phyloP scores from a whole-genome alignment of 2,888 invertebrate genomes.

The Leptopilina drosophilae region DNA sequence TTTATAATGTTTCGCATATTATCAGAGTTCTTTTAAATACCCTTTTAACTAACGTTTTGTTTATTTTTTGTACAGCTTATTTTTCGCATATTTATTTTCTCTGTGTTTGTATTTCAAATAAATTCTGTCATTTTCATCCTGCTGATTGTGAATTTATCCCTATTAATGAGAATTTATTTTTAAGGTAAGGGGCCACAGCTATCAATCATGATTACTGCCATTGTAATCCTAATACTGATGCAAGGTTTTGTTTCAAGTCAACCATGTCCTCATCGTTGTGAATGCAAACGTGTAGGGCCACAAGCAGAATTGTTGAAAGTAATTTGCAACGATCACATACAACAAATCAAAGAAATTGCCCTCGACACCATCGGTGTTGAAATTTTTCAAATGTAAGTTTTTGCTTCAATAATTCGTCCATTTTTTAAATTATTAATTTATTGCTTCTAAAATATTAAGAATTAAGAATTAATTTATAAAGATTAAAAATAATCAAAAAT shows the following conservation, averaged over 20 bases:
- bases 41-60: no score
- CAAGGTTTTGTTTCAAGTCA: constrained; percentile 55
- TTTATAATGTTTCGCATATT: no score
- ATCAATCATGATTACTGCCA: constrained; percentile 57
- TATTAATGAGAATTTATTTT: background rate
- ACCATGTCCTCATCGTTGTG: constrained; percentile 80
- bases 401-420: constrained; percentile 3
- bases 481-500: no score
- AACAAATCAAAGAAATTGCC: constrained; percentile 81
- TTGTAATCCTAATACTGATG: constrained; percentile 9
- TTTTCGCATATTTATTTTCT: no score
- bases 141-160: background rate
- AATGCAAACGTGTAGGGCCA: constrained; percentile 79
- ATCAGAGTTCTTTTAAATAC: no score
- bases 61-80: no score
- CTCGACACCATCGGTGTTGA: constrained; percentile 81
- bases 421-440: no score
- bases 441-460: no score
- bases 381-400: constrained; percentile 83
- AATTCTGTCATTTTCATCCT: no score
- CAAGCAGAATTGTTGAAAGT: constrained; percentile 81
- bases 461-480: no score
- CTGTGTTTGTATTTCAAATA: no score
- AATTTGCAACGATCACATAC: constrained; percentile 81
- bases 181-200: constrained; percentile 48